These are phyloP conservation scores for Anarhynchus alexandrinus DNA, from an alignment of 2,113 vertebrate species.

Conservation along the genomic window DNA sequence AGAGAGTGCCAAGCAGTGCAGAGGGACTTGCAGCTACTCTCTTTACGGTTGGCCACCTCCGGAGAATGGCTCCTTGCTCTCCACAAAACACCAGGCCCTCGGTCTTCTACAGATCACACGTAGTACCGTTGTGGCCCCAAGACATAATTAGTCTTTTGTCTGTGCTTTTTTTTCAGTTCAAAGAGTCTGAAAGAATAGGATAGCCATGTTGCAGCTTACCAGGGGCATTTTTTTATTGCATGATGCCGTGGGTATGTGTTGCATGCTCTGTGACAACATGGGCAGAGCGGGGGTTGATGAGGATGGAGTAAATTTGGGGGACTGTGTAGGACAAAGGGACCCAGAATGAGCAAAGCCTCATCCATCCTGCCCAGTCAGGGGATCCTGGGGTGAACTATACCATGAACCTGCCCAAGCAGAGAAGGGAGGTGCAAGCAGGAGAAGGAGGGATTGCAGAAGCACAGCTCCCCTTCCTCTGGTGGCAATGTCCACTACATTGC, in stretches of 20 bases:
- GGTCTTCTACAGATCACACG: neutral
- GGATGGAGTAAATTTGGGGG: neutral
- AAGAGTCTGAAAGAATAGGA: neutral
- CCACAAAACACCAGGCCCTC: neutral
- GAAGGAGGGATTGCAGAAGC: neutral
- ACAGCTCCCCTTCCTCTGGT: neutral
- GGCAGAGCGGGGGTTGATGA: neutral
- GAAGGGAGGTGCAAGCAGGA: neutral
- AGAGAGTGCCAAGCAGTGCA: neutral
- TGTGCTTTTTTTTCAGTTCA: neutral
- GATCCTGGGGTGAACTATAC: neutral
- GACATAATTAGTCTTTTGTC: neutral
- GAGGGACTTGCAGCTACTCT: neutral
- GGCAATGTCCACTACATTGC: neutral
- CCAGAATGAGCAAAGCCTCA: neutral
- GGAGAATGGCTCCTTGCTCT: neutral
- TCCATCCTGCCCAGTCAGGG: neutral
- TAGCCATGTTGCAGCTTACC: neutral
- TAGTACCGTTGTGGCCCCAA: neutral
- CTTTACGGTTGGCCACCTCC: neutral
- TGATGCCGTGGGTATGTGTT: neutral
- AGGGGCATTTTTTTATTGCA: neutral
- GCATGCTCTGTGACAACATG: rapidly evolving
- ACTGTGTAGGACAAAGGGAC: neutral
- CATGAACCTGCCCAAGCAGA: neutral